phyloP scores from a whole-genome alignment of 2,113 vertebrate genomes.

The Dicerorhinus sumatrensis region DNA sequence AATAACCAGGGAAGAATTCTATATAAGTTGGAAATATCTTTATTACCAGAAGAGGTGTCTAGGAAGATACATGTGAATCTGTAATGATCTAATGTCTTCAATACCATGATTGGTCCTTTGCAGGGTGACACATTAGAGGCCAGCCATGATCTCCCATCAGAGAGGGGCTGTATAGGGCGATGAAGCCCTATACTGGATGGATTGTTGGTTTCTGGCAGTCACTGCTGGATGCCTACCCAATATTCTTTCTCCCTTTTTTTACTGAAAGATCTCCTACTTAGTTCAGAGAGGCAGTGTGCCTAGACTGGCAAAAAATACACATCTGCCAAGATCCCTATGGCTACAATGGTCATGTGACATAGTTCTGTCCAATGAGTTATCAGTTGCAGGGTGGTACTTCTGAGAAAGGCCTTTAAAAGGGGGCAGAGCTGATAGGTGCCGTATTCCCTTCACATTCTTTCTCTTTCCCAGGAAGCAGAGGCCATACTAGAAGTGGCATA shows the following conservation, averaged over 20 bases:
- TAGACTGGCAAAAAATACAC: background rate
- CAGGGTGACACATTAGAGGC: background rate
- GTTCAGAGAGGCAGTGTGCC: background rate
- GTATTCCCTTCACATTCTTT: background rate
- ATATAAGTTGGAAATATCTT: constrained; percentile 52
- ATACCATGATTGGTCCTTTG: background rate
- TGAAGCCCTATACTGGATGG: background rate
- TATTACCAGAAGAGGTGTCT: background rate
- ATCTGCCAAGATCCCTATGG: background rate
- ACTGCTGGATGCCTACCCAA: background rate
- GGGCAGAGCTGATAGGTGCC: background rate
- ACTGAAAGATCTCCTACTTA: background rate
- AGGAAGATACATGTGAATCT: background rate
- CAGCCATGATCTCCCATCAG: background rate
- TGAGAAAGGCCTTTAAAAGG: background rate
- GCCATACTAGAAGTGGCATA: background rate
- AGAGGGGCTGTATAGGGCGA: background rate
- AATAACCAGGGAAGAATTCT: constrained; percentile 60
- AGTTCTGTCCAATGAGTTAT: background rate
- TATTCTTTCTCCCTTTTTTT: background rate
- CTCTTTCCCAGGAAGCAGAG: background rate
- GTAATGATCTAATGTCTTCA: background rate
- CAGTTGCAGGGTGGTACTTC: background rate
- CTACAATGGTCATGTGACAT: background rate
- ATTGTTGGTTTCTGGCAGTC: background rate